Percentiles rank a stretch among this genome's conserved stretches.
Evolutionary conservation across 2,888 invertebrate species (phyloP).

Genomic region (Pelosia muscerda): DNA sequence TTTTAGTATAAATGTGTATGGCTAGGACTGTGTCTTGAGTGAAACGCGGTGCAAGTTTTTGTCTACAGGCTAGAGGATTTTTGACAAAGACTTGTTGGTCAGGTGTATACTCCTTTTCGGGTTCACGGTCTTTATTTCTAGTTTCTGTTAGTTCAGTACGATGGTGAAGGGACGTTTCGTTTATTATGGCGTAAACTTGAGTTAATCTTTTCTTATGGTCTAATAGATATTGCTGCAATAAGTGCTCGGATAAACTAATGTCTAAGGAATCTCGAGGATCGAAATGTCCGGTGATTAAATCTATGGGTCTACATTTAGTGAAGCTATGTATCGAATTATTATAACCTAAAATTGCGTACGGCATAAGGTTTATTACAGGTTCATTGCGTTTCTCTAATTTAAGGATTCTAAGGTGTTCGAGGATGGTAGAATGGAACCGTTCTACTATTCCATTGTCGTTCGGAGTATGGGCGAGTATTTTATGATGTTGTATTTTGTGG

Average conservation of each 20-base stretch:
- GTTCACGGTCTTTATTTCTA: constrained; percentile 35
- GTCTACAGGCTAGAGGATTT: constrained; percentile 40
- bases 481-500: constrained; percentile 41
- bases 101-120: constrained; percentile 32
- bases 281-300: constrained; percentile 47
- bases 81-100: constrained; percentile 38
- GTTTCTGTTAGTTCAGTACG: constrained; percentile 28
- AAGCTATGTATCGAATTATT: constrained; percentile 41
- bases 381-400: constrained; percentile 25
- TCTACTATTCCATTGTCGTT: constrained; percentile 39
- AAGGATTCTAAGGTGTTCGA: constrained; percentile 37
- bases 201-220: constrained; percentile 33
- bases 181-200: constrained; percentile 26
- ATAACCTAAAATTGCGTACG: constrained; percentile 41
- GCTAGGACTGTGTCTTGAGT: constrained; percentile 45
- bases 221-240: constrained; percentile 36
- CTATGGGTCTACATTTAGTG: constrained; percentile 31
- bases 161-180: constrained; percentile 17
- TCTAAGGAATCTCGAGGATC: constrained; percentile 40
- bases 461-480: constrained; percentile 28
- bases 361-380: constrained; percentile 22
- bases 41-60: constrained; percentile 46
- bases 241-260: constrained; percentile 28
- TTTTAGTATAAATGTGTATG: constrained; percentile 47
- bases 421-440: constrained; percentile 26